Conservation (phyloP, 2,888 invertebrate genomes). For the Scaptodrosophila latifasciaeformis region DNA sequence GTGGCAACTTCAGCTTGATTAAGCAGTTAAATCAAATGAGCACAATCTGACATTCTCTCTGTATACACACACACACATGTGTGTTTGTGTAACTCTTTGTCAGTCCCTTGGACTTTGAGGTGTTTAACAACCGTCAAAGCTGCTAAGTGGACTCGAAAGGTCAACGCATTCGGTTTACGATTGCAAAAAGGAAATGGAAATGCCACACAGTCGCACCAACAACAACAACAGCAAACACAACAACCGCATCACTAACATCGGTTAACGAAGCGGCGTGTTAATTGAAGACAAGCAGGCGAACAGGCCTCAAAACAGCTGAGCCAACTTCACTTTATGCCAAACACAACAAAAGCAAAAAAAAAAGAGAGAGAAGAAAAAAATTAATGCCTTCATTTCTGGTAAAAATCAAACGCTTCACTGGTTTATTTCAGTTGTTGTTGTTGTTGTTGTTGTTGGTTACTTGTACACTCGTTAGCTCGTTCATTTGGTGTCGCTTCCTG, state of each 20-base stretch:
- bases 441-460: constrained; percentile 10
- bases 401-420: constrained; percentile 58
- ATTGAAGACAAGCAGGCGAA: constrained; percentile 63
- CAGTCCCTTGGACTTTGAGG: constrained; percentile 2
- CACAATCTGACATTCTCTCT: constrained; percentile 6
- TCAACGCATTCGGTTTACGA: constrained; percentile 57
- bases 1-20: constrained; percentile 54
- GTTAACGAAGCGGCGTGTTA: constrained; percentile 65
- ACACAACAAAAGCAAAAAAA: too few relatives aligned
- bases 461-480: constrained; percentile 6
- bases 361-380: not conserved
- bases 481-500: constrained; percentile 56
- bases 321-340: not conserved
- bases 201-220: constrained; percentile 52
- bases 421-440: constrained; percentile 38
- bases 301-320: too few relatives aligned
- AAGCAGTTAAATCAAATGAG: constrained; percentile 62
- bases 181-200: constrained; percentile 65
- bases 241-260: constrained; percentile 10
- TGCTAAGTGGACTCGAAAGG: constrained; percentile 48
- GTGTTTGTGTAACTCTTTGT: not conserved
- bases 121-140: constrained; percentile 4
- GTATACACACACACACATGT: not conserved
- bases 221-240: constrained; percentile 15
- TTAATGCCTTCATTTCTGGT: constrained; percentile 16